These are phyloP conservation scores for Rosalia funebris DNA, from an alignment of 2,888 invertebrate genomes.

Conservation along the genomic window DNA sequence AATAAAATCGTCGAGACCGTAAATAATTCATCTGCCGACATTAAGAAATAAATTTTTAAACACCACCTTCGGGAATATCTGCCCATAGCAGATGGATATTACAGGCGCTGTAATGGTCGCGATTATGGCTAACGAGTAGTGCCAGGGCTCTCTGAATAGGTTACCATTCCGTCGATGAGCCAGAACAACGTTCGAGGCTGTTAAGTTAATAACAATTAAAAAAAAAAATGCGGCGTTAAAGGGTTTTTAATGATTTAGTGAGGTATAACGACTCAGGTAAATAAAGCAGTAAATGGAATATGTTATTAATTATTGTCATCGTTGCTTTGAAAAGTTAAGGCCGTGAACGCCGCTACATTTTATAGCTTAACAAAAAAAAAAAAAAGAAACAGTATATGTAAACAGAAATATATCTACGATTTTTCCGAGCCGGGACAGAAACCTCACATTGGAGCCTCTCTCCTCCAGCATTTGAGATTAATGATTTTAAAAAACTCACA, in stretches of 20 bases:
- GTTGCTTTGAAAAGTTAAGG: no score
- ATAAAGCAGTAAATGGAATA: no score
- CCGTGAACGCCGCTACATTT: no score
- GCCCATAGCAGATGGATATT: slow-evolving; percentile 8
- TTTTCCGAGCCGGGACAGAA: no score
- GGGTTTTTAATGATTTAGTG: background rate
- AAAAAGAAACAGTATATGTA: no score
- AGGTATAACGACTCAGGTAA: no score
- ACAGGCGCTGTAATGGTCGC: background rate
- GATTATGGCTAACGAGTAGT: background rate
- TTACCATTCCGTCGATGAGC: background rate
- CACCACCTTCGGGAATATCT: slow-evolving; percentile 2
- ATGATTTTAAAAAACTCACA: no score
- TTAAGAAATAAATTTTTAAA: slow-evolving; percentile 15
- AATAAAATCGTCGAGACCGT: slow-evolving; percentile 11
- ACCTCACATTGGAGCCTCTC: no score
- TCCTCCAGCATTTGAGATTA: no score
- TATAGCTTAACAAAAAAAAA: no score
- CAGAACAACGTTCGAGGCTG: background rate
- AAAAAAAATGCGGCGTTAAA: background rate
- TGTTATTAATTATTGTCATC: no score
- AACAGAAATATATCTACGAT: no score
- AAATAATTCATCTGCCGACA: slow-evolving; percentile 13
- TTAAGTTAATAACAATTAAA: background rate
- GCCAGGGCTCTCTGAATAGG: background rate